These are phyloP conservation scores for Crocidura indochinensis DNA, from an alignment of 2,797 vertebrate species.

Conservation along the genomic window DNA sequence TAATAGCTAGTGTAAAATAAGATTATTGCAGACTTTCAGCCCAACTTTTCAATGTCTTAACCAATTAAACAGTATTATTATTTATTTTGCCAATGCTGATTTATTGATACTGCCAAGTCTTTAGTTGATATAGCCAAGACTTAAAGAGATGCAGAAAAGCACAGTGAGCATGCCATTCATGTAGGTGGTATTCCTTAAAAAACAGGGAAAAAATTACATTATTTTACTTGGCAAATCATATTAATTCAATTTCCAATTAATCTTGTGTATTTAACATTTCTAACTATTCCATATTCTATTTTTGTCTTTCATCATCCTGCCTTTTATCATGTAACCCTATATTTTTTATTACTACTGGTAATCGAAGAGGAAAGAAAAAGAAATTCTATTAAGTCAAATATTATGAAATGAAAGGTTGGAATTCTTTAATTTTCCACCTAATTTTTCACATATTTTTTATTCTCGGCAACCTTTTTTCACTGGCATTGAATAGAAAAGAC, in stretches of 20 bases:
- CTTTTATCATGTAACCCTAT: conserved; percentile 23
- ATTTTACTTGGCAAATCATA: conserved; percentile 35
- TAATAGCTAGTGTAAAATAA: conserved; percentile 69
- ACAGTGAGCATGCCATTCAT: neutral
- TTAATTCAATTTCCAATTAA: neutral
- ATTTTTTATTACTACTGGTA: neutral
- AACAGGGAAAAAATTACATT: neutral
- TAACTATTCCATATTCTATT: neutral
- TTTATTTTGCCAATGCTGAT: conserved; percentile 75
- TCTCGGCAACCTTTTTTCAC: conserved; percentile 30
- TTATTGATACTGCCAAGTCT: conserved; percentile 44
- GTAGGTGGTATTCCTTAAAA: neutral
- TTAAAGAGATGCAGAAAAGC: conserved; percentile 58
- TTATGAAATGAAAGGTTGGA: conserved; percentile 17
- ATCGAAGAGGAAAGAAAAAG: conserved; percentile 50
- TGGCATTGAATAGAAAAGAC: conserved; percentile 40
- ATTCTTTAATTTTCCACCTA: conserved; percentile 21
- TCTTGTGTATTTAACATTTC: conserved; percentile 6
- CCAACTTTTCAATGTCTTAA: conserved; percentile 67
- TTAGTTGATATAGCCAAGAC: conserved; percentile 52
- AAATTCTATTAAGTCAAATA: conserved; percentile 27
- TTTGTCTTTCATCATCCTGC: neutral
- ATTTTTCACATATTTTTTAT: conserved; percentile 38
- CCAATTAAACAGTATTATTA: conserved; percentile 78
- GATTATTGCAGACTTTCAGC: conserved; percentile 72